A percentile compares a stretch with the other conserved stretches of the same genome.
phyloP scores from a whole-genome alignment of 2,888 invertebrate genomes.

The Campaea margaritaria region DNA sequence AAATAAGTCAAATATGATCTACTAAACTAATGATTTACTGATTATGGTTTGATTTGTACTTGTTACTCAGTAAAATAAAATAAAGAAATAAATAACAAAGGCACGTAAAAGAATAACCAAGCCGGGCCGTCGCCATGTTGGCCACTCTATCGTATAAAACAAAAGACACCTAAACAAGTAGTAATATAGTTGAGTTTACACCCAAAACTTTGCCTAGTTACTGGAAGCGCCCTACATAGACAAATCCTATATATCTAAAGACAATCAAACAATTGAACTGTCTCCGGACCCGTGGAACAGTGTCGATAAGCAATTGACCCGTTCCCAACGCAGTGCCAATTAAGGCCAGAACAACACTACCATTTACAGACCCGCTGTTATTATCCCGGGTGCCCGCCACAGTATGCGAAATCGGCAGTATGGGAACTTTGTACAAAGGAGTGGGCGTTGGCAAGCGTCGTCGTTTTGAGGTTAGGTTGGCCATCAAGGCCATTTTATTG shows the following conservation, averaged over 20 bases:
- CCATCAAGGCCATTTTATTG: too few relatives aligned
- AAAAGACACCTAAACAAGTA: too few relatives aligned
- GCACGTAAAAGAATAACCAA: too few relatives aligned
- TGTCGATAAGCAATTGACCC: constrained; percentile 13
- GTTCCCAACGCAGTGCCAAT: constrained; percentile 10
- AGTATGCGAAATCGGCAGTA: neutral
- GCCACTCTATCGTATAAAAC: too few relatives aligned
- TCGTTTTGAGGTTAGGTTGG: too few relatives aligned
- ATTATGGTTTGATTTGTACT: too few relatives aligned
- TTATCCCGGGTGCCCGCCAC: neutral
- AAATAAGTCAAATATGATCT: too few relatives aligned
- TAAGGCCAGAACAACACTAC: constrained; percentile 16
- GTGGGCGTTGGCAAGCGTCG: neutral
- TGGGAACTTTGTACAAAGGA: neutral
- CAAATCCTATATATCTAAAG: too few relatives aligned
- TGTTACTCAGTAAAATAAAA: too few relatives aligned
- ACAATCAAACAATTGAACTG: neutral
- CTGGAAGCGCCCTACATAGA: neutral
- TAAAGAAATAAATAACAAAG: too few relatives aligned
- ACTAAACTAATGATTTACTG: too few relatives aligned
- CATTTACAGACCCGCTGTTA: constrained; percentile 10
- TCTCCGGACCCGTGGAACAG: neutral
- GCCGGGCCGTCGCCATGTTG: too few relatives aligned
- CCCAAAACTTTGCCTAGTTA: neutral
- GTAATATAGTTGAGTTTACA: neutral